These are phyloP conservation scores for Tenthredo distinguenda DNA, from an alignment of 2,888 invertebrate genomes.

Conservation along the genomic window DNA sequence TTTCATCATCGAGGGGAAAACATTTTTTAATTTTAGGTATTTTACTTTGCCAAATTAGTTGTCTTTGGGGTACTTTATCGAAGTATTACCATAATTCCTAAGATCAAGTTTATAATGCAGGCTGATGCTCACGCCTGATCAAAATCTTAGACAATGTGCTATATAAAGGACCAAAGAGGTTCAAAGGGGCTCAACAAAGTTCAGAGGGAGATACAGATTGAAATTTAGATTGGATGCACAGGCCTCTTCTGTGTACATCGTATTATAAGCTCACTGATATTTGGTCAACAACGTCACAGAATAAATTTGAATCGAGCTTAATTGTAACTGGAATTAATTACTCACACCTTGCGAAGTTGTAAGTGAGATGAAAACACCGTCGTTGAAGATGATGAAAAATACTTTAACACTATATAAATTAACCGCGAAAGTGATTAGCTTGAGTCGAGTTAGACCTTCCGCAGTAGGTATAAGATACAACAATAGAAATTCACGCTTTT, in stretches of 20 bases:
- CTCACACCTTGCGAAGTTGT: not conserved
- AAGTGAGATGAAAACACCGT: not conserved
- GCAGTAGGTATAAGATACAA: not conserved
- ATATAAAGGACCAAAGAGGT: not conserved
- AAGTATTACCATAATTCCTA: not conserved
- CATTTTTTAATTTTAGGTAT: not conserved
- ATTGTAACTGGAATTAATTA: not conserved
- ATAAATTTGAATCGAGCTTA: not conserved
- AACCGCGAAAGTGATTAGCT: not conserved
- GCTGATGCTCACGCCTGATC: not conserved
- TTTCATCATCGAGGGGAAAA: not conserved
- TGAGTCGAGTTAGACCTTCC: not conserved
- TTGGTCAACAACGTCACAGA: not conserved
- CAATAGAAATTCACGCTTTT: not conserved
- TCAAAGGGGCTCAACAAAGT: not conserved
- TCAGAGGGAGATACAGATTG: not conserved
- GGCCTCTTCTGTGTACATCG: not conserved
- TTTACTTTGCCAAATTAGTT: not conserved
- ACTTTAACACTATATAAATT: not conserved
- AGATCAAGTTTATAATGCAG: not conserved
- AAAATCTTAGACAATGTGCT: not conserved
- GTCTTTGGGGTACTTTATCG: not conserved
- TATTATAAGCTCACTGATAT: not conserved
- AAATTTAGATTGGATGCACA: constrained; percentile 6
- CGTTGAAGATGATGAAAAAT: not conserved